Conservation (phyloP, 2,888 invertebrate species). For the Sinelater perroti region DNA sequence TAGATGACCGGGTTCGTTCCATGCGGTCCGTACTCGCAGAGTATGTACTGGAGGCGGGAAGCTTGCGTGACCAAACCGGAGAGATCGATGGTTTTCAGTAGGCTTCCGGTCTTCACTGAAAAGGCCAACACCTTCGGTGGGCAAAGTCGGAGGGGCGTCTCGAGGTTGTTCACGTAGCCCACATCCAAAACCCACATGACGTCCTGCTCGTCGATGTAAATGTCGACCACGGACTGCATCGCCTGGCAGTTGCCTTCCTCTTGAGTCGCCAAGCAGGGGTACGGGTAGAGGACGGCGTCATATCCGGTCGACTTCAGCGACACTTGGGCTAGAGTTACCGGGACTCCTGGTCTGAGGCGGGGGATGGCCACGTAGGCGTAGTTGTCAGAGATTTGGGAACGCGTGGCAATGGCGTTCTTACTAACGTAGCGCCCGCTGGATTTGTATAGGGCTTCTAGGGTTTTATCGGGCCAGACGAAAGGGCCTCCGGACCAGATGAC, state of each 20-base stretch:
- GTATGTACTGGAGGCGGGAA: constrained; percentile 74
- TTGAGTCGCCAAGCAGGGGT: constrained; percentile 71
- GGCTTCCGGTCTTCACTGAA: constrained; percentile 67
- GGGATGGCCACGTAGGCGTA: constrained; percentile 67
- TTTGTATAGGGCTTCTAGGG: constrained; percentile 66
- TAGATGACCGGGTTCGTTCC: constrained; percentile 69
- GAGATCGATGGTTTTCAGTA: constrained; percentile 70
- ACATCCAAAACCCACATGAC: constrained; percentile 78
- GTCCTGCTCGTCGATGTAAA: constrained; percentile 68
- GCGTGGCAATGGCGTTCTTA: constrained; percentile 69
- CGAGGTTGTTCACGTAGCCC: constrained; percentile 74
- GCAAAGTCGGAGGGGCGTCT: constrained; percentile 70
- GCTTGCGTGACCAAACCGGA: constrained; percentile 66
- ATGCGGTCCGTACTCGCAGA: constrained; percentile 71
- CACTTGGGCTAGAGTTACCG: constrained; percentile 71
- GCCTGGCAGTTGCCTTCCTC: constrained; percentile 70
- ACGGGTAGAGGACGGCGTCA: constrained; percentile 65
- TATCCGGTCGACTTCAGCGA: constrained; percentile 61
- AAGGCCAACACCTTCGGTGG: constrained; percentile 75
- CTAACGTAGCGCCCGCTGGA: constrained; percentile 66
- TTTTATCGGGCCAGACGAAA: constrained; percentile 63
- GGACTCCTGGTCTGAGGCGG: constrained; percentile 70
- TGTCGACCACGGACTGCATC: constrained; percentile 76
- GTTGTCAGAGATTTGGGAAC: constrained; percentile 67
- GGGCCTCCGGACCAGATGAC: constrained; percentile 52